Base-by-base conservation (phyloP, 2,113 vertebrate species). In the Leptodactylus fuscus region DNA sequence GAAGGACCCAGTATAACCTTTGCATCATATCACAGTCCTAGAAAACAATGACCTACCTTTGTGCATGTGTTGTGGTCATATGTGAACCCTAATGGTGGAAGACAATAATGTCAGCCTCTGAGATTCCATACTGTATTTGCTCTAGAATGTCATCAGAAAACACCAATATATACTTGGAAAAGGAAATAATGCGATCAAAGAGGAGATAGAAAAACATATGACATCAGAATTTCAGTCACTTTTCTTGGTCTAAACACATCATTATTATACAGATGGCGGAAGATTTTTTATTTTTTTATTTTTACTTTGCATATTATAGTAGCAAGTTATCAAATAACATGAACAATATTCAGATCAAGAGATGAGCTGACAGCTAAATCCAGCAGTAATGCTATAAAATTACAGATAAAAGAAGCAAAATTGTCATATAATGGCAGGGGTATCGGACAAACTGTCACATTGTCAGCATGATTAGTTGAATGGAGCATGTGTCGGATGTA, bases 381-480 rank as follows among this genome's bases (percentile, higher is more conserved):
- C 80, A 81, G 44, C 80, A 27, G 44, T 81, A 81, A 81, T 81
- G 60, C 32, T n/a, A 49, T 27, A 49, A 81, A 81, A 81, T 81
- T 81, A 69, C 44, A 81, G 80, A 48, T 81, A 69, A 81, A 81
- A 81, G 38, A 69, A 22, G 24, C 34, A 12, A 49, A 69, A 81
- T 11, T 34, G 36, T 81, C 58, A 49, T 69, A 4, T 81, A 81
- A 69, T 32, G 62, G 60, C 62, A n/a, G 18, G 6, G 46, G 22
- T n/a, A 81, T 41, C 22, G 78, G 78, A 81, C 78, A 41, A 27
- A 34, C 8, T 78, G 77, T 51, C 55, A 80, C 55, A 69, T 69
- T 69, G 34, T 38, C 65, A 69, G 65, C 9, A 12, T 20, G 36
- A 22, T 38, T 36, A 69, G 32, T 20, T 38, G 65, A 16, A 38